These are phyloP conservation scores for Eupithecia abbreviata DNA, from an alignment of 2,888 invertebrate genomes.

Conservation along the genomic window DNA sequence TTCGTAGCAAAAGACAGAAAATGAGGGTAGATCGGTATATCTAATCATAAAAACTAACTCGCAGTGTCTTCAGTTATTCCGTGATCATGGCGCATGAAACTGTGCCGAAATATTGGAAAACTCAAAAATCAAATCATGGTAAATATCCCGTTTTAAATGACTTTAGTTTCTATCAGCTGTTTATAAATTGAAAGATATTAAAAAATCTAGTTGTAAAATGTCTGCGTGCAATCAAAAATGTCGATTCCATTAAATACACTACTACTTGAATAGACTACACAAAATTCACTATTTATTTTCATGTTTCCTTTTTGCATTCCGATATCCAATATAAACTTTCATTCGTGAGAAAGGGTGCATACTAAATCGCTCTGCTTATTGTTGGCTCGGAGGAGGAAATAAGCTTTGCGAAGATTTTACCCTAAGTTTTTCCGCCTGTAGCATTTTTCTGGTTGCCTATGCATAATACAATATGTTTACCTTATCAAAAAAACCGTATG, in stretches of 20 bases:
- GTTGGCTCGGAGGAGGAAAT: neutral
- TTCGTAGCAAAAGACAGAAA: too few relatives aligned
- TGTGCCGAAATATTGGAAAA: too few relatives aligned
- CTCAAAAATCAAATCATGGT: too few relatives aligned
- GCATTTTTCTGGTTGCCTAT: neutral
- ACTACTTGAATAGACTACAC: too few relatives aligned
- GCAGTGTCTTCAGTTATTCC: too few relatives aligned
- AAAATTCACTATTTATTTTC: neutral
- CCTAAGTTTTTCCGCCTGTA: neutral
- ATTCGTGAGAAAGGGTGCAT: conserved; percentile 2
- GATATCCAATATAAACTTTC: neutral
- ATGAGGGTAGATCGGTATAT: too few relatives aligned
- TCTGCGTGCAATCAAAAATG: neutral
- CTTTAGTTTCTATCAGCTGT: too few relatives aligned
- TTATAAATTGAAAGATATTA: neutral
- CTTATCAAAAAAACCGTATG: neutral
- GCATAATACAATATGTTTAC: neutral
- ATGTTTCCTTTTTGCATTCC: neutral
- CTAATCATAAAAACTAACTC: too few relatives aligned
- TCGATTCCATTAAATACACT: neutral
- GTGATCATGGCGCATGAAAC: too few relatives aligned
- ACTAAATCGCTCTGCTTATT: conserved; percentile 1
- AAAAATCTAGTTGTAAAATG: neutral
- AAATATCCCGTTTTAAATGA: too few relatives aligned
- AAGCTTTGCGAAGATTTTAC: neutral